Evolutionary conservation across 2,888 invertebrate species (phyloP).

Genomic region (Coenonympha glycerion): DNA sequence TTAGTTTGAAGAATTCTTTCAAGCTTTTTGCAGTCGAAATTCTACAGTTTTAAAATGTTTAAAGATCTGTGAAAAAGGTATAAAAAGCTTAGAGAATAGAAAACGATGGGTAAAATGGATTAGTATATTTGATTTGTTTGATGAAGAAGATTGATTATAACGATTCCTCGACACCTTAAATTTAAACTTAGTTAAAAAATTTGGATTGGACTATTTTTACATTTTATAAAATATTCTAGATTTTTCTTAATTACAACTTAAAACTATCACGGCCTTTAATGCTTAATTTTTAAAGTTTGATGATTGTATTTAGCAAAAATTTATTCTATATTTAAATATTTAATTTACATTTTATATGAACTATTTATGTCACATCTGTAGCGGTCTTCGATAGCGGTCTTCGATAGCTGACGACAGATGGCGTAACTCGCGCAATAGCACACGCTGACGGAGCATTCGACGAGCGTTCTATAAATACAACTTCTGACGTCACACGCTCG

Average conservation of each 20-base stretch:
- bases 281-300: conserved; percentile 14
- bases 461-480: no score
- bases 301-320: conserved; percentile 6
- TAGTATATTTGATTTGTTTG: no score
- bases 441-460: no score
- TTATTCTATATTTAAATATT: neutral
- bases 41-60: neutral
- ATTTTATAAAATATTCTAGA: conserved; percentile 6
- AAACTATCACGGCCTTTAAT: conserved; percentile 64
- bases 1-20: no score
- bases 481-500: no score
- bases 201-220: neutral
- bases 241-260: conserved; percentile 38
- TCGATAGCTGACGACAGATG: no score
- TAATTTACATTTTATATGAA: neutral
- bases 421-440: no score
- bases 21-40: neutral
- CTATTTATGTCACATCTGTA: neutral
- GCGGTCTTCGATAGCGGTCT: no score
- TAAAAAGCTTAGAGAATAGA: conserved; percentile 48
- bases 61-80: conserved; percentile 36
- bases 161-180: neutral
- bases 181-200: neutral
- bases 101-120: conserved; percentile 19
- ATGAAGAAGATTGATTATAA: neutral